Evolutionary conservation across 2,888 invertebrate genomes (phyloP), one percentile per base, ranked within the genome.

Genomic region (Abrostola tripartita): DNA sequence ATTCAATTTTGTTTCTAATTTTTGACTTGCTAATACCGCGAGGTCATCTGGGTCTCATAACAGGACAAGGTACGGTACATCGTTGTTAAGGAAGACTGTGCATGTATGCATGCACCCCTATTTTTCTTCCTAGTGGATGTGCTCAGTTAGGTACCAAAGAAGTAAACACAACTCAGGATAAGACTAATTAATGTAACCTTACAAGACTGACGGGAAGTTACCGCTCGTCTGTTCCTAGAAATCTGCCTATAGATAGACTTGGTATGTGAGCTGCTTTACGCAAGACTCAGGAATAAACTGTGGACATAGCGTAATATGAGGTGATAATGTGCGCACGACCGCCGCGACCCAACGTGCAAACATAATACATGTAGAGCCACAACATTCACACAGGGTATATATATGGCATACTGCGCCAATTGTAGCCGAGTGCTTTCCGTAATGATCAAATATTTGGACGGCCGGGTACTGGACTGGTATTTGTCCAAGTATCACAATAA

Each of bases 131-230:
- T n/a, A 24, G 24, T 24, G 24, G 24, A 24, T 24, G 24, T 24
- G 24, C 24, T 24, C 24, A 24, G 24, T 24, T 24, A 2, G 24
- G 24, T 24, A 24, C 24, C 24, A 24, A 24, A 35, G 5, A 57
- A n/a, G 11, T 40, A 7, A 12, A 10, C 47, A 36, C 36, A 38
- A 24, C 50, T 37, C 5, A 49, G 49, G 35, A n/a, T 52, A 42
- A 60, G 38, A 42, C n/a, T 47, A 60, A 57, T 54, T 53, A 63
- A 40, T 42, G 14, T 49, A 50, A 61, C 44, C 50, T 73, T 73
- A 68, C 47, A 47, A 53, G 42, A 74, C 12, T 12, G 49, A 12
- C 70, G 53, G 64, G 52, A 71, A 64, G 60, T 69, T 51, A 68
- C 49, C 68, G 42, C 51, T 55, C 12, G 41, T 68, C 37, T 37